Percentiles rank a stretch among this genome's conserved stretches.
phyloP scores from a whole-genome alignment of 2,888 invertebrate genomes.

The Drosophila putrida region DNA sequence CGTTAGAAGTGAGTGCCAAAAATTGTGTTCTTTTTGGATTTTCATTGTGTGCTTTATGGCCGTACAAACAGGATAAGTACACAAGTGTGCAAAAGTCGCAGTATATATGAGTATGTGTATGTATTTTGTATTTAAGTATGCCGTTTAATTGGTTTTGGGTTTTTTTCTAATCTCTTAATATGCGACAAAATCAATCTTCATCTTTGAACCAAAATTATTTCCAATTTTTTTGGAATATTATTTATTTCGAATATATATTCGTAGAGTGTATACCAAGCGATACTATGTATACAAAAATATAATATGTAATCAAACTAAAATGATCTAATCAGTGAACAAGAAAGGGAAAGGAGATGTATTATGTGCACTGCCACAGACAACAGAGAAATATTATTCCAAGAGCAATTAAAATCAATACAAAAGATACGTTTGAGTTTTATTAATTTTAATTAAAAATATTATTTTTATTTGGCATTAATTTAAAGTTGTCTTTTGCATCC shows the following conservation, averaged over 20 bases:
- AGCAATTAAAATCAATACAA: neutral
- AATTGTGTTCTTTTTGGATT: conserved; percentile 52
- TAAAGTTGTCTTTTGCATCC: neutral
- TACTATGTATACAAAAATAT: too few species aligned
- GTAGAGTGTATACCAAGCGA: too few species aligned
- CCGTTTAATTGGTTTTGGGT: conserved; percentile 52
- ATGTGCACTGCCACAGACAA: neutral
- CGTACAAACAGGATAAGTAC: conserved; percentile 38
- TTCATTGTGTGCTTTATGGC: conserved; percentile 50
- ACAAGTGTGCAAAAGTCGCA: conserved; percentile 12
- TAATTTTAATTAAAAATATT: neutral
- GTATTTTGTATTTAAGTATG: conserved; percentile 10
- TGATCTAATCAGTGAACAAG: too few species aligned
- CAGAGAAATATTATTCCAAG: neutral
- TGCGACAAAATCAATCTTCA: conserved; percentile 26
- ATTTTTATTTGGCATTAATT: neutral
- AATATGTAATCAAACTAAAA: too few species aligned
- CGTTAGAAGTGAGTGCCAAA: conserved; percentile 55
- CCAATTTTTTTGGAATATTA: too few species aligned
- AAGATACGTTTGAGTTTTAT: neutral
- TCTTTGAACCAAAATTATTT: neutral
- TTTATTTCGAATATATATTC: too few species aligned
- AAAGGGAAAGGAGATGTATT: too few species aligned
- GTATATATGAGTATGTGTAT: neutral
- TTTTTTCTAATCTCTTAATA: conserved; percentile 40